Percentiles rank a stretch among this genome's conserved stretches.
Evolutionary conservation across 2,888 invertebrate species (phyloP).

Genomic region (Lochmaea crataegi): DNA sequence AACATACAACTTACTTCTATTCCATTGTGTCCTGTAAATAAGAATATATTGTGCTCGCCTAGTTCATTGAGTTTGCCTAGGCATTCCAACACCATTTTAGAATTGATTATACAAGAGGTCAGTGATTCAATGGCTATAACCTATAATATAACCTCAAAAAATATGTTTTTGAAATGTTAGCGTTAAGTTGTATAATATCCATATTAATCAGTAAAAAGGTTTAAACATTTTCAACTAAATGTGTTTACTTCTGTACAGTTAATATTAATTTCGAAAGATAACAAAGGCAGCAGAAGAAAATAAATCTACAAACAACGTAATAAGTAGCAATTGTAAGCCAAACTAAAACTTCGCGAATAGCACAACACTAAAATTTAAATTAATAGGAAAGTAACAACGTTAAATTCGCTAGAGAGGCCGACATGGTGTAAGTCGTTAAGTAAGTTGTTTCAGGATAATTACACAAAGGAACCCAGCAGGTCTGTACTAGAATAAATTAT

Average conservation of each 20-base stretch:
- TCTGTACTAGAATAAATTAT: neutral
- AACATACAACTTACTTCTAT: no score
- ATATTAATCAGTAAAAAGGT: neutral
- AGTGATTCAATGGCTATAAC: no score
- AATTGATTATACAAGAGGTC: no score
- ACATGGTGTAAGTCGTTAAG: conserved; percentile 33
- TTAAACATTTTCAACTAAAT: neutral
- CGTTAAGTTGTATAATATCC: no score
- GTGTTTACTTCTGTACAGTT: neutral
- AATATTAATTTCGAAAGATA: conserved; percentile 2
- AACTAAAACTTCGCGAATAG: conserved; percentile 5
- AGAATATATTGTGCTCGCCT: no score
- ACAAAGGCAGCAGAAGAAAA: neutral
- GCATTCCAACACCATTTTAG: no score
- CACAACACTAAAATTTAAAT: conserved; percentile 29
- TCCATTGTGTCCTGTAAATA: no score
- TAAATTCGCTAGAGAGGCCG: conserved; percentile 13
- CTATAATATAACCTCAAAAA: no score
- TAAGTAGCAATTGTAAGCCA: conserved; percentile 2
- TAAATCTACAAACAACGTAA: neutral
- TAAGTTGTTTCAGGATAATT: conserved; percentile 36
- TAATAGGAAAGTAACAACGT: conserved; percentile 33
- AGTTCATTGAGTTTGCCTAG: no score
- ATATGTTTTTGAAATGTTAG: no score
- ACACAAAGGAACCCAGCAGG: conserved; percentile 6